Conservation (phyloP, 2,888 invertebrate genomes). For the Cataglyphis albicans region DNA sequence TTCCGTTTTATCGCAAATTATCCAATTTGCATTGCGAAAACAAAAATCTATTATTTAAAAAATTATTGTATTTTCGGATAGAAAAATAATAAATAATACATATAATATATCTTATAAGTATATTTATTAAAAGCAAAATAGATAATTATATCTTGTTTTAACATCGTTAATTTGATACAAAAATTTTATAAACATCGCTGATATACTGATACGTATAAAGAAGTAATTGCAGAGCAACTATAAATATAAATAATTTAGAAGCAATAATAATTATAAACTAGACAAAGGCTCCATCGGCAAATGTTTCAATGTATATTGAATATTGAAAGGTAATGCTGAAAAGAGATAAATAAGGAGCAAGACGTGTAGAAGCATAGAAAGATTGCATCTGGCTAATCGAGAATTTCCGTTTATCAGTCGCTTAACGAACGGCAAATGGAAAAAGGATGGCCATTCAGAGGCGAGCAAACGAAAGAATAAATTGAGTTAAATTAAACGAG, state of each 20-base stretch:
- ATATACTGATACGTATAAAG: neutral
- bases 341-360: slow-evolving; percentile 67
- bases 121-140: neutral
- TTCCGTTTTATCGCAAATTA: slow-evolving; percentile 41
- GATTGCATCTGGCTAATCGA: slow-evolving; percentile 67
- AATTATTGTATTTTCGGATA: too few species aligned
- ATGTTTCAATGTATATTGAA: slow-evolving; percentile 41
- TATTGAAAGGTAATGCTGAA: slow-evolving; percentile 67
- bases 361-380: slow-evolving; percentile 63
- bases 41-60: neutral
- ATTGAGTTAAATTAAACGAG: slow-evolving; percentile 77
- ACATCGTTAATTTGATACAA: neutral
- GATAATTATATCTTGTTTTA: neutral
- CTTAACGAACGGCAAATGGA: slow-evolving; percentile 69
- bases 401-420: slow-evolving; percentile 69
- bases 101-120: neutral
- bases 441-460: slow-evolving; percentile 69
- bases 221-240: neutral
- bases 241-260: slow-evolving; percentile 5
- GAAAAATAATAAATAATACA: neutral
- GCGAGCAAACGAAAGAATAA: slow-evolving; percentile 71
- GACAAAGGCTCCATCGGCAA: neutral
- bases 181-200: neutral
- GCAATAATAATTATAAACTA: slow-evolving; percentile 57
- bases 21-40: slow-evolving; percentile 36